phyloP scores from a whole-genome alignment of 2,888 invertebrate genomes.

The Drosophila silvestris region DNA sequence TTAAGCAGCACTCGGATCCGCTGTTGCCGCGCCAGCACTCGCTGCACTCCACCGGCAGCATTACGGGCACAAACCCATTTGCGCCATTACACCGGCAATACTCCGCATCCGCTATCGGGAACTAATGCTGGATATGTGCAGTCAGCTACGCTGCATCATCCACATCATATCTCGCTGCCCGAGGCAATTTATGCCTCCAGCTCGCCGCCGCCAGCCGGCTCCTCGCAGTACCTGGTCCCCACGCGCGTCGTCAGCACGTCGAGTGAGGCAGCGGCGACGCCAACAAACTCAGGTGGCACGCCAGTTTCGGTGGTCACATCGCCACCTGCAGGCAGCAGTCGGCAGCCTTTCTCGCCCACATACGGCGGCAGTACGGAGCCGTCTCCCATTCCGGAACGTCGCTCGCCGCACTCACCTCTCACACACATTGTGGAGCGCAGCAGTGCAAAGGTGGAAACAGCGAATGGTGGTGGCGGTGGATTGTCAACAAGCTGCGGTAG shows the following conservation, averaged over 20 bases:
- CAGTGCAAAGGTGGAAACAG: constrained; percentile 46
- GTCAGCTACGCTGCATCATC: constrained; percentile 76
- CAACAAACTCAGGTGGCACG: constrained; percentile 50
- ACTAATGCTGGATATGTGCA: constrained; percentile 64
- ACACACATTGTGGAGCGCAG: constrained; percentile 46
- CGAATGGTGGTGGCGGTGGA: constrained; percentile 60
- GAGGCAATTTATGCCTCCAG: constrained; percentile 83
- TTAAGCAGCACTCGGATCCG: constrained; percentile 90
- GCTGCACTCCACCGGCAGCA: constrained; percentile 58
- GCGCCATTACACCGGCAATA: constrained; percentile 86
- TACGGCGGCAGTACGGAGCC: constrained; percentile 68
- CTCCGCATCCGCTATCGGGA: constrained; percentile 86
- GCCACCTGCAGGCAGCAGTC: constrained; percentile 55
- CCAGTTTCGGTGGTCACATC: constrained; percentile 67
- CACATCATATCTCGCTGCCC: constrained; percentile 84
- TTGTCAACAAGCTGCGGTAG: constrained; percentile 71
- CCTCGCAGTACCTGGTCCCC: constrained; percentile 82
- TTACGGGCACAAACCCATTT: constrained; percentile 72
- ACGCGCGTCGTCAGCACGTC: constrained; percentile 67
- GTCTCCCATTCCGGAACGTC: constrained; percentile 58
- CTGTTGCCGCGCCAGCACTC: constrained; percentile 87
- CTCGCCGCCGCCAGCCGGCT: constrained; percentile 82
- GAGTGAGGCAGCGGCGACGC: constrained; percentile 71
- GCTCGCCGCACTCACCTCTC: constrained; percentile 68
- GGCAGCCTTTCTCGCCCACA: constrained; percentile 79